phyloP scores from a whole-genome alignment of 30 jellyfish, hydroid and myxozoan genomes.

The Aurelia coerulea region DNA sequence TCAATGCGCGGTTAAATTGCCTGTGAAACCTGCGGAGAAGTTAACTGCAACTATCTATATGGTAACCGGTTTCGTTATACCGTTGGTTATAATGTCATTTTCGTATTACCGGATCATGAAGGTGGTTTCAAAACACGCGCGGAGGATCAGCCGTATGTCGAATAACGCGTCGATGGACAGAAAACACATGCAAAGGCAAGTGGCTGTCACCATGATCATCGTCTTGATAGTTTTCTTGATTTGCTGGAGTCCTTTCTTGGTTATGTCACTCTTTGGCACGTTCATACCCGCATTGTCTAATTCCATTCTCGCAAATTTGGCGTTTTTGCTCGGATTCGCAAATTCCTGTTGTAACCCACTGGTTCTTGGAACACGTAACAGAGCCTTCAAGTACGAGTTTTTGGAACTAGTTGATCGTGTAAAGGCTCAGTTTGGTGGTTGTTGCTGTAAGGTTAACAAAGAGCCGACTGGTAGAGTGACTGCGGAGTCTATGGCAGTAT shows the following conservation, averaged over 20 bases:
- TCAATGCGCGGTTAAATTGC: slow-evolving; percentile 75
- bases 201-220: slow-evolving; percentile 79
- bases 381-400: slow-evolving; percentile 59
- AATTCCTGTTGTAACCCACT: slow-evolving; percentile 84
- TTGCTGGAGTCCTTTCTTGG: slow-evolving; percentile 84
- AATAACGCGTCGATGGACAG: slow-evolving; percentile 60
- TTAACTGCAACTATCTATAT: slow-evolving; percentile 63
- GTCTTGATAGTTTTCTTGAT: slow-evolving; percentile 63
- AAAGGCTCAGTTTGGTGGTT: slow-evolving; percentile 11
- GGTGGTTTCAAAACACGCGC: slow-evolving; percentile 63
- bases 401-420: slow-evolving; percentile 26
- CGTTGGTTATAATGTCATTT: slow-evolving; percentile 60
- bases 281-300: slow-evolving; percentile 62
- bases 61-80: slow-evolving; percentile 72
- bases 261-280: slow-evolving; percentile 79
- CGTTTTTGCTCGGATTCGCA: slow-evolving; percentile 71
- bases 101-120: slow-evolving; percentile 69
- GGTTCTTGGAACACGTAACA: slow-evolving; percentile 75
- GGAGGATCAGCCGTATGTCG: slow-evolving; percentile 62
- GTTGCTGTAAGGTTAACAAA: slow-evolving; percentile 19
- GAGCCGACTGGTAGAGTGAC: not conserved
- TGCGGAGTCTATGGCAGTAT: slow-evolving; percentile 19
- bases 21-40: slow-evolving; percentile 54
- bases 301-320: slow-evolving; percentile 69
- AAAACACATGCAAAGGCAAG: slow-evolving; percentile 63